Conservation (phyloP, 1,140 invertebrate species). For the Papilio aristodemus region DNA sequence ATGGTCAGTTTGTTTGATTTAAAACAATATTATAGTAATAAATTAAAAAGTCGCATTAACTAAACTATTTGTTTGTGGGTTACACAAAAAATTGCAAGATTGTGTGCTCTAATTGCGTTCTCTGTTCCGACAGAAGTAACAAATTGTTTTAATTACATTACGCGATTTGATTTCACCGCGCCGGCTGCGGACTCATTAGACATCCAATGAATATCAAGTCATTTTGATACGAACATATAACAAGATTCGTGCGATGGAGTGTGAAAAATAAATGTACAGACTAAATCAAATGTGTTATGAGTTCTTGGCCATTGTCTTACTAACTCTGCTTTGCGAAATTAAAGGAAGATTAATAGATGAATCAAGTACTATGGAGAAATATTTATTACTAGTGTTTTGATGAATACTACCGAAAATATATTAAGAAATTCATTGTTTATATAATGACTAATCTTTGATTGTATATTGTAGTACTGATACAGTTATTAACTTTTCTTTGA, state of each 20-base stretch:
- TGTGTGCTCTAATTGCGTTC: slow-evolving; percentile 12
- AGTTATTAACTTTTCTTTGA: no score
- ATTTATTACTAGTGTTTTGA: no score
- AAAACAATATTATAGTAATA: background rate
- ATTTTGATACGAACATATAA: slow-evolving; percentile 38
- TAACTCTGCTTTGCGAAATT: background rate
- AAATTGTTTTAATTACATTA: slow-evolving; percentile 31
- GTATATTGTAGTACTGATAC: no score
- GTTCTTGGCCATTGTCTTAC: background rate
- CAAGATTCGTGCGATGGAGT: slow-evolving; percentile 39
- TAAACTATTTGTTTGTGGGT: background rate
- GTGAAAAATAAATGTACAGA: slow-evolving; percentile 40
- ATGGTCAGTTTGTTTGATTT: background rate
- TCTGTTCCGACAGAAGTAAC: slow-evolving; percentile 11
- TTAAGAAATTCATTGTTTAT: no score
- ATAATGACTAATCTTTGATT: no score
- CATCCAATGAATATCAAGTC: slow-evolving; percentile 33
- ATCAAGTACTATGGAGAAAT: no score
- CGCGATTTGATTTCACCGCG: slow-evolving; percentile 8
- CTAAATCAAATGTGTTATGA: background rate
- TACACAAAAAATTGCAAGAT: background rate
- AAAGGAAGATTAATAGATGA: background rate
- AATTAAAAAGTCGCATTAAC: background rate
- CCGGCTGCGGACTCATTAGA: slow-evolving; percentile 26
- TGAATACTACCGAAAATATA: no score